These are phyloP conservation scores for Chalcosyrphus nemorum DNA, from an alignment of 2,888 invertebrate species.

Conservation along the genomic window DNA sequence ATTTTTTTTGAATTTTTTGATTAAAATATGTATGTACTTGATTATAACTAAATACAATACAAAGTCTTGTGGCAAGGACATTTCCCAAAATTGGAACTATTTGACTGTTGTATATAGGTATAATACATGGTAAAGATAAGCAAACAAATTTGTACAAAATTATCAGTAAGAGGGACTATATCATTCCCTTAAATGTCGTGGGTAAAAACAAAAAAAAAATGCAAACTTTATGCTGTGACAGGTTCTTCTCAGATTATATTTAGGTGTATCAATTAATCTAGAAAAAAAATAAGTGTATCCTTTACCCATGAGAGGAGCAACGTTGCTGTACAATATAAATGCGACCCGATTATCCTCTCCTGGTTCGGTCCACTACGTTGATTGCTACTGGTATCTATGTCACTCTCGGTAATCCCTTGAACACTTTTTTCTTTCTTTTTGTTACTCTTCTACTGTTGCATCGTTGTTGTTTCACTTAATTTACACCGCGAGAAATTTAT, in stretches of 20 bases:
- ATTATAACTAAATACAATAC: no score
- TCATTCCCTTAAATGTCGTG: no score
- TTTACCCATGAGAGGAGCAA: conserved; percentile 61
- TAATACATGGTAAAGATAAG: no score
- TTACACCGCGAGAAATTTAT: conserved; percentile 43
- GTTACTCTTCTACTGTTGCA: conserved; percentile 35
- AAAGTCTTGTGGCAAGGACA: no score
- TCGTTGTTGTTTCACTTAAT: conserved; percentile 59
- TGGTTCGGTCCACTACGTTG: conserved; percentile 15
- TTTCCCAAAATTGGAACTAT: no score
- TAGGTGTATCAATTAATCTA: not conserved
- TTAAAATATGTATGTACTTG: no score
- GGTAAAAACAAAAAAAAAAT: not conserved
- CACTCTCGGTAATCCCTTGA: conserved; percentile 58
- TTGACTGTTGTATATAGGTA: no score
- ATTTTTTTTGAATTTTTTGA: no score
- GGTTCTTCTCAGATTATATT: no score
- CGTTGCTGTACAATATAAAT: conserved; percentile 29
- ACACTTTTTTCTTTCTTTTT: conserved; percentile 19
- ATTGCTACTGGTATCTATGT: conserved; percentile 46
- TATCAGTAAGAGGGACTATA: no score
- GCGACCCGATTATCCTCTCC: conserved; percentile 38
- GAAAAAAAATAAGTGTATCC: not conserved
- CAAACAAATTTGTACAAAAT: no score
- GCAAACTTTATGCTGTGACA: no score